Evolutionary conservation across 2,113 vertebrate genomes (phyloP), one percentile per base, ranked within the genome.

Genomic region (Oncorhynchus gorbuscha): DNA sequence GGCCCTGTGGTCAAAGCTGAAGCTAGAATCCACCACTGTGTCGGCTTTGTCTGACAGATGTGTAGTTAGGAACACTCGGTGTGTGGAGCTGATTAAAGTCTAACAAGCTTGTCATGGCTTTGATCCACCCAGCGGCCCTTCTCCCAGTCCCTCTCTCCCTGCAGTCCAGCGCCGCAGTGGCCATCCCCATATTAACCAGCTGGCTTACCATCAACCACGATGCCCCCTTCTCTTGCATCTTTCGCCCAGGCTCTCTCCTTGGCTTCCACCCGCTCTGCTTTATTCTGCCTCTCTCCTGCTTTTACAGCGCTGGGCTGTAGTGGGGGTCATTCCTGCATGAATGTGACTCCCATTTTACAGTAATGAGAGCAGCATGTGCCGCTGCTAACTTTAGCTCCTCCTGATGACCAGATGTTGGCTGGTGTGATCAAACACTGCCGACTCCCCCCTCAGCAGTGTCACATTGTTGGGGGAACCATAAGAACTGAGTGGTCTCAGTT

Each of bases 301-400:
- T 84, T 67, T 78, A 79, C 78, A 79, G 73, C 67, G 28, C 58
- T 73, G 70, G 70, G 77, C 82, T 74, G 74, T 80, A 84, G 77
- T 76, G 81, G 85, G 59, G 85, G 86, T 89, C 86, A 85, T 70
- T 80, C 75, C 77, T 84, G 81, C 81, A 79, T 82, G 74, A 88
- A 82, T 85, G 74, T 75, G 82, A 83, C 81, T 87, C 69, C 77
- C 68, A 84, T 87, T 89, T 90, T 83, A 84, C 76, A 9, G 74
- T 90, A 90, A 92, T 90, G 86, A 87, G 85, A 89, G 88, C 89
- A 87, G 83, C 84, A 92, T 92, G 90, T 88, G 87, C 71, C 79
- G 79, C 89, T 89, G 80, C 89, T 89, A 89, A 88, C 82, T 91
- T 85, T 84, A 89, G 86, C 82, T 80, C 71, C 72, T 90, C 78